These are phyloP conservation scores for Corythornis cristatus DNA, from an alignment of 2,113 vertebrate species.

Conservation along the genomic window DNA sequence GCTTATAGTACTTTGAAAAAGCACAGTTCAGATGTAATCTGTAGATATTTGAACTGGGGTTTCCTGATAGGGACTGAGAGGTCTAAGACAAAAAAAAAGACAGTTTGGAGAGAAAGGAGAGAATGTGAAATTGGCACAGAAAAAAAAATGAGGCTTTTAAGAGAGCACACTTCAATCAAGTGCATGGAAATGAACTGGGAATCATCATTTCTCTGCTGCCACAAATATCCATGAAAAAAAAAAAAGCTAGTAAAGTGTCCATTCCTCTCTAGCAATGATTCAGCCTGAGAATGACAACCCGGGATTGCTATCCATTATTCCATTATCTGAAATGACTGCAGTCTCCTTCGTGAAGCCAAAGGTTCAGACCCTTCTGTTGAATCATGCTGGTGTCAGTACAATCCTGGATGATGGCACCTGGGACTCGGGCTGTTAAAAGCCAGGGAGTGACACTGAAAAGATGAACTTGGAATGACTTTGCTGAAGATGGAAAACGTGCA, in stretches of 20 bases:
- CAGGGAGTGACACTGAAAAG: not conserved
- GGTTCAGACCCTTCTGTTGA: not conserved
- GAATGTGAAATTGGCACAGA: not conserved
- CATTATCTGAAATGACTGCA: slow-evolving; percentile 48
- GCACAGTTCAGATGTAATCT: not conserved
- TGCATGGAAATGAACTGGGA: slow-evolving; percentile 19
- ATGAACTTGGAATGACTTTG: not conserved
- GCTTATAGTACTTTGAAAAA: not conserved
- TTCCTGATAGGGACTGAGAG: not conserved
- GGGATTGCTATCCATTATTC: slow-evolving; percentile 37
- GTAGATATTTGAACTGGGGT: not conserved
- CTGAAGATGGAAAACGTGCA: not conserved
- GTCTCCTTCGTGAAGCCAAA: not conserved
- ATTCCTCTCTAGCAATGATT: not conserved
- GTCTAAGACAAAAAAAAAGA: not conserved
- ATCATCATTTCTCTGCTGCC: not conserved
- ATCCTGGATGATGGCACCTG: not conserved
- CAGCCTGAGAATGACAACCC: not conserved
- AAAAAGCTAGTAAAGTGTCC: not conserved
- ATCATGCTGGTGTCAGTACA: not conserved
- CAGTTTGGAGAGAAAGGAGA: not conserved
- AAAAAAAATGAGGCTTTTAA: slow-evolving; percentile 13
- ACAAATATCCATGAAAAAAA: not conserved
- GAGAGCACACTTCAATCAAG: not conserved
- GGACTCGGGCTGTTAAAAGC: not conserved